Evolutionary conservation across 1,140 invertebrate genomes (phyloP).

Genomic region (Drosophila ogumai): DNA sequence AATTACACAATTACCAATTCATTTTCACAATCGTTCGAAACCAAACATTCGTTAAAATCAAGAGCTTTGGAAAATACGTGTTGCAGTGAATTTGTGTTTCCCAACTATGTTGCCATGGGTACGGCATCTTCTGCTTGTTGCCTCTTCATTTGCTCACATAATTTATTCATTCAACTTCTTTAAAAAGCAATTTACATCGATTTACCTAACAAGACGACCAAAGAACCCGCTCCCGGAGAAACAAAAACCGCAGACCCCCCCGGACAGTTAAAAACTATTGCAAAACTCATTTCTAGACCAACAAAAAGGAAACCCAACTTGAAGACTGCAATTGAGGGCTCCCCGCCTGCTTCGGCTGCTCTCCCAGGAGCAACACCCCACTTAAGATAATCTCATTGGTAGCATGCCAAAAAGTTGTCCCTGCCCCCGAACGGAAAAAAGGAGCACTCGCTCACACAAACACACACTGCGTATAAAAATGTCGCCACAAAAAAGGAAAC

Average conservation of each 20-base stretch:
- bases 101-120: neutral
- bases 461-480: slow-evolving; percentile 66
- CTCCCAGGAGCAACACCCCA: slow-evolving; percentile 59
- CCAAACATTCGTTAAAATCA: neutral
- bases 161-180: slow-evolving; percentile 44
- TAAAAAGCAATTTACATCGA: slow-evolving; percentile 48
- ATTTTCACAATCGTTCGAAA: neutral
- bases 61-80: neutral
- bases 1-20: too few relatives aligned
- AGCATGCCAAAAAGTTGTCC: slow-evolving; percentile 73
- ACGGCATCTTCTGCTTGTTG: neutral
- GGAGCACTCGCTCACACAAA: slow-evolving; percentile 1
- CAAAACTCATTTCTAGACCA: slow-evolving; percentile 60
- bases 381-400: slow-evolving; percentile 82
- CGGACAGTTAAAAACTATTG: slow-evolving; percentile 62
- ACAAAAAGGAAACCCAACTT: slow-evolving; percentile 31
- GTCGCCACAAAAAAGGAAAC: slow-evolving; percentile 61
- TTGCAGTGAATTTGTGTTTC: neutral
- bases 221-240: slow-evolving; percentile 1
- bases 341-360: neutral
- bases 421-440: slow-evolving; percentile 12
- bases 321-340: slow-evolving; percentile 52
- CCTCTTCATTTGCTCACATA: slow-evolving; percentile 1
- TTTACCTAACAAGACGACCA: slow-evolving; percentile 40
- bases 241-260: slow-evolving; percentile 27